Conservation (phyloP, 1,140 invertebrate species). For the Drosophila malerkotliana region DNA sequence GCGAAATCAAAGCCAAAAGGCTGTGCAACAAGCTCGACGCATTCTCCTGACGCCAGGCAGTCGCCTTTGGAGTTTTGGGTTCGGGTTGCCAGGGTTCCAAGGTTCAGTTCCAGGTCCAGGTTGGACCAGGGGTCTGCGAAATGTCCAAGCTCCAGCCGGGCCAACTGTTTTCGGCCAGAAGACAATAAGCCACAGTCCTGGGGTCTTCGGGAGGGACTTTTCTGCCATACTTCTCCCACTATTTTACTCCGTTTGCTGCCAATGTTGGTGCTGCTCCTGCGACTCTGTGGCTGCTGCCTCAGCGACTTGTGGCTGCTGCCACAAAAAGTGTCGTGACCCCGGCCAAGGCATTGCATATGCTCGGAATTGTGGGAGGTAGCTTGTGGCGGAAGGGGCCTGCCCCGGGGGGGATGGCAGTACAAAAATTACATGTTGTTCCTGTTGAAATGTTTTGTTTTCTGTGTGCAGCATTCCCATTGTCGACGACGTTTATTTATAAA, state of each 20-base stretch:
- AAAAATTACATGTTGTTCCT: constrained; percentile 82
- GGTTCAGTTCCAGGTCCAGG: constrained; percentile 36
- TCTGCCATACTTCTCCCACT: constrained; percentile 80
- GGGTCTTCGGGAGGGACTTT: constrained; percentile 59
- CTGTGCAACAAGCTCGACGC: constrained; percentile 72
- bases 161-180: constrained; percentile 50
- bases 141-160: constrained; percentile 75
- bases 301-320: constrained; percentile 52
- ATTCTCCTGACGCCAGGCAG: constrained; percentile 82
- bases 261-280: constrained; percentile 34
- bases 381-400: constrained; percentile 12
- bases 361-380: constrained; percentile 51
- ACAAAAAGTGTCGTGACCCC: constrained; percentile 83
- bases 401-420: constrained; percentile 39
- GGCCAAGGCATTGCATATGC: constrained; percentile 74
- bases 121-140: constrained; percentile 32
- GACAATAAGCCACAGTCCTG: constrained; percentile 64
- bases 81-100: constrained; percentile 16
- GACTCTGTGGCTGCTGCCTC: constrained; percentile 18
- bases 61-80: constrained; percentile 40
- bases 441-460: constrained; percentile 78
- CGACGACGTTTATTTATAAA: constrained; percentile 77
- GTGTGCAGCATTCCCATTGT: constrained; percentile 71
- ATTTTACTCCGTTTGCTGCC: constrained; percentile 66
- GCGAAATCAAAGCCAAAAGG: constrained; percentile 79